Conservation (phyloP, 2,888 invertebrate genomes). For the Carcina quercana region DNA sequence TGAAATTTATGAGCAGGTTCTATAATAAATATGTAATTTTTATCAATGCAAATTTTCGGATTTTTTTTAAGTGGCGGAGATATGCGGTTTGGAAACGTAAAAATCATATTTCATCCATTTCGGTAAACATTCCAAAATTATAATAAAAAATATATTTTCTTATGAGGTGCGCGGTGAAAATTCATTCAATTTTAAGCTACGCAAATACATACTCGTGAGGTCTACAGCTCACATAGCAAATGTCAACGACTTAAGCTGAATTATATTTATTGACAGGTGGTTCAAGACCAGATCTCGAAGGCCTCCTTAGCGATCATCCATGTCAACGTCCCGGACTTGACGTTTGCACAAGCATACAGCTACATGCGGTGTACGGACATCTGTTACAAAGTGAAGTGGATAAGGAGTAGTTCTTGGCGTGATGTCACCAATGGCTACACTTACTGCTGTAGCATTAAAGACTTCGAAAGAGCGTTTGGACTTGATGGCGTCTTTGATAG, state of each 20-base stretch:
- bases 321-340: slow-evolving; percentile 39
- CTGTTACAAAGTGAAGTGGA: slow-evolving; percentile 33
- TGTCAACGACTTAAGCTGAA: neutral
- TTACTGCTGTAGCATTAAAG: slow-evolving; percentile 34
- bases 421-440: slow-evolving; percentile 31
- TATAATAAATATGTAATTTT: no score
- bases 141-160: no score
- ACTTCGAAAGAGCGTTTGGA: slow-evolving; percentile 32
- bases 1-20: no score
- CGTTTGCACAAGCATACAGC: slow-evolving; percentile 12
- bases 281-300: slow-evolving; percentile 27
- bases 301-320: slow-evolving; percentile 42
- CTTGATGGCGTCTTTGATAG: slow-evolving; percentile 19
- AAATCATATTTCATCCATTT: no score
- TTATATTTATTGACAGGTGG: slow-evolving; percentile 28
- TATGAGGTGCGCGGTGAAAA: no score
- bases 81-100: no score
- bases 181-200: no score
- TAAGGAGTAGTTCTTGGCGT: slow-evolving; percentile 29
- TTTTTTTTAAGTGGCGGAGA: no score
- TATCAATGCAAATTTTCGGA: no score
- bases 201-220: no score
- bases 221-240: no score
- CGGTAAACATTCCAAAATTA: no score
- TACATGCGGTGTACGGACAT: slow-evolving; percentile 36